A percentile compares a stretch with the other conserved stretches of the same genome.
Evolutionary conservation across 2,888 invertebrate genomes (phyloP).

Genomic region (Drosophila seclusa): DNA sequence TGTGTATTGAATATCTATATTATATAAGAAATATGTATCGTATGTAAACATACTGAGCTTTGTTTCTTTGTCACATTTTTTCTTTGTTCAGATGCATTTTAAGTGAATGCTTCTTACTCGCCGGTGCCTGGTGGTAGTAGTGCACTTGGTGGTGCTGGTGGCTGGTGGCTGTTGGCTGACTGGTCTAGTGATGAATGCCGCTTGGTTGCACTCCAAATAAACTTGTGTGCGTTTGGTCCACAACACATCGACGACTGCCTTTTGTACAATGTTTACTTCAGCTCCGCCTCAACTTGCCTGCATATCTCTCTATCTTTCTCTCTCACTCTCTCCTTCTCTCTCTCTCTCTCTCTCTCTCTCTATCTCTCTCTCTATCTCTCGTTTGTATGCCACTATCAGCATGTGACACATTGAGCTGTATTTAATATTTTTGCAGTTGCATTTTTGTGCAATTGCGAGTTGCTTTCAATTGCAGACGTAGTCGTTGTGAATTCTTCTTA

Average conservation of each 20-base stretch:
- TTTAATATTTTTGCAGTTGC: constrained; percentile 67
- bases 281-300: constrained; percentile 13
- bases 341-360: not conserved
- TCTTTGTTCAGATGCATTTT: not conserved
- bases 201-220: constrained; percentile 65
- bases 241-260: constrained; percentile 37
- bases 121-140: not conserved
- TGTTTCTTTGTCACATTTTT: not conserved
- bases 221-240: constrained; percentile 32
- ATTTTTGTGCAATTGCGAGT: constrained; percentile 61
- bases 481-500: constrained; percentile 26
- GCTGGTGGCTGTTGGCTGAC: not conserved
- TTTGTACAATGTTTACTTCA: constrained; percentile 28
- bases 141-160: not conserved
- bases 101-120: not conserved
- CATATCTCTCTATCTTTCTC: not conserved
- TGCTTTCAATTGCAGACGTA: constrained; percentile 69
- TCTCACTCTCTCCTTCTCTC: not conserved
- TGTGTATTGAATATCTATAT: not conserved
- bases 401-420: constrained; percentile 61
- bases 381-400: constrained; percentile 4
- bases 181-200: constrained; percentile 25
- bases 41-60: not conserved
- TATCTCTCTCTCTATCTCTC: not conserved
- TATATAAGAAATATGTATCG: not conserved